Percentiles rank a stretch among this genome's conserved stretches.
phyloP scores from a whole-genome alignment of 2,888 invertebrate species.

The Liposcelis brunnea region DNA sequence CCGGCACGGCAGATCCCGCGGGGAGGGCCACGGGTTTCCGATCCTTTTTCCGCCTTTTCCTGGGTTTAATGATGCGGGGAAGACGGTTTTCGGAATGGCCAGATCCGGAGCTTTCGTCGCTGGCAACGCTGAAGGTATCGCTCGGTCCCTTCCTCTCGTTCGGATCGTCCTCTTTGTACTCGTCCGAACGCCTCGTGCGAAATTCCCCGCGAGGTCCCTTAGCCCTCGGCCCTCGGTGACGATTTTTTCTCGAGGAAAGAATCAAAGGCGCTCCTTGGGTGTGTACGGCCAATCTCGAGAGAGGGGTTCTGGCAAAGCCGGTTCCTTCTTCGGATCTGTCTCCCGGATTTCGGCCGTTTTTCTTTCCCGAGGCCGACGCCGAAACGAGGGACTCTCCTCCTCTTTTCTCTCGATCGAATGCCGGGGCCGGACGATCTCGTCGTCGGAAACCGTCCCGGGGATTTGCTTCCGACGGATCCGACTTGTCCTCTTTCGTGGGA shows the following conservation, averaged over 20 bases:
- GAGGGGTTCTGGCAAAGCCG: slow-evolving; percentile 30
- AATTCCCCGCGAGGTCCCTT: slow-evolving; percentile 13
- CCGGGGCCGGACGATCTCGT: slow-evolving; percentile 5
- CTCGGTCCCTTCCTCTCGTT: slow-evolving; percentile 8
- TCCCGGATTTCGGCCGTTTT: too few relatives aligned
- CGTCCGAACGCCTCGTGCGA: slow-evolving; percentile 22
- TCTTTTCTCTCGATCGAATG: slow-evolving; percentile 9
- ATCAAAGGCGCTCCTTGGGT: slow-evolving; percentile 75
- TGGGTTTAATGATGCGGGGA: slow-evolving; percentile 74
- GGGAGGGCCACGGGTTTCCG: slow-evolving; percentile 41
- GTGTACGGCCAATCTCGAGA: slow-evolving; percentile 62
- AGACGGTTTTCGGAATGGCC: slow-evolving; percentile 53
- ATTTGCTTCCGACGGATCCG: slow-evolving; percentile 17
- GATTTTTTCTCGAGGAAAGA: slow-evolving; percentile 37
- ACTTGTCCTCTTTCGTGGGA: slow-evolving; percentile 14
- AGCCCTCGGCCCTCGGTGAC: slow-evolving; percentile 9
- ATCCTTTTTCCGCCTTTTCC: slow-evolving; percentile 80
- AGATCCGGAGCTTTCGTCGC: slow-evolving; percentile 56
- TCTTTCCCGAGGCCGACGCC: too few relatives aligned
- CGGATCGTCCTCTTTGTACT: slow-evolving; percentile 23
- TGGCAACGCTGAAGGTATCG: slow-evolving; percentile 54
- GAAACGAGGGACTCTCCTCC: slow-evolving; percentile 61
- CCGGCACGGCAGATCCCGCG: slow-evolving; percentile 12
- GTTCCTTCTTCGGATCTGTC: slow-evolving; percentile 15
- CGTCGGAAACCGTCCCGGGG: slow-evolving; percentile 12